These are phyloP conservation scores for Drosophila antonietae DNA, from an alignment of 2,888 invertebrate species.

Conservation along the genomic window DNA sequence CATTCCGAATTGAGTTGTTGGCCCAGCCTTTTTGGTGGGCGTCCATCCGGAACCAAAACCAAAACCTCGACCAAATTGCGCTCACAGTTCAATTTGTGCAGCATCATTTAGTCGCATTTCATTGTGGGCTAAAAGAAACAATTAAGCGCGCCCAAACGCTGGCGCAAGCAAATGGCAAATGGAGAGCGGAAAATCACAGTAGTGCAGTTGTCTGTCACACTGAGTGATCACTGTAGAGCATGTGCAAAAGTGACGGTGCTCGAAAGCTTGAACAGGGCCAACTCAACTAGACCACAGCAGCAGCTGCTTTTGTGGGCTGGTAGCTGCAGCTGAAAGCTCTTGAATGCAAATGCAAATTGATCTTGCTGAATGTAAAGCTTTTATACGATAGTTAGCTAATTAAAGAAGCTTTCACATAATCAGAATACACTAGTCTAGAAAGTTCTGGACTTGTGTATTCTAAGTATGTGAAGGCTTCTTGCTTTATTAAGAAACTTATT, in stretches of 20 bases:
- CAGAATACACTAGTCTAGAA: no score
- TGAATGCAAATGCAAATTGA: background rate
- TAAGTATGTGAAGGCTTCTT: no score
- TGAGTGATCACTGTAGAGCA: conserved; percentile 22
- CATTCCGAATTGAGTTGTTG: conserved; percentile 76
- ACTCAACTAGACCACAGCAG: background rate
- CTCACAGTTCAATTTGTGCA: conserved; percentile 74
- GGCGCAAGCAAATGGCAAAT: background rate
- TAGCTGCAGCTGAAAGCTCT: conserved; percentile 14
- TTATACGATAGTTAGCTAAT: no score
- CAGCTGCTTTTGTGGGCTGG: no score
- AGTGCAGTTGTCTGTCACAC: conserved; percentile 11
- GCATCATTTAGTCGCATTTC: conserved; percentile 64
- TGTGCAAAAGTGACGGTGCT: background rate
- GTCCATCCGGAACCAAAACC: conserved; percentile 44
- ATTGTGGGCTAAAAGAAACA: conserved; percentile 44
- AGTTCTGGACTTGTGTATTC: no score
- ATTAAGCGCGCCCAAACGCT: conserved; percentile 44
- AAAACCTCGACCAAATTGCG: conserved; percentile 33
- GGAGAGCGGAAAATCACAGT: conserved; percentile 29
- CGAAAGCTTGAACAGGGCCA: conserved; percentile 2
- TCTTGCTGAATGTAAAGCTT: background rate
- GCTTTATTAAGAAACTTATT: no score
- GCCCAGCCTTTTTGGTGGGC: conserved; percentile 60
- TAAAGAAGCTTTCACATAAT: no score